Evolutionary conservation across 2,113 vertebrate species (phyloP).

Genomic region (Cariama cristata): DNA sequence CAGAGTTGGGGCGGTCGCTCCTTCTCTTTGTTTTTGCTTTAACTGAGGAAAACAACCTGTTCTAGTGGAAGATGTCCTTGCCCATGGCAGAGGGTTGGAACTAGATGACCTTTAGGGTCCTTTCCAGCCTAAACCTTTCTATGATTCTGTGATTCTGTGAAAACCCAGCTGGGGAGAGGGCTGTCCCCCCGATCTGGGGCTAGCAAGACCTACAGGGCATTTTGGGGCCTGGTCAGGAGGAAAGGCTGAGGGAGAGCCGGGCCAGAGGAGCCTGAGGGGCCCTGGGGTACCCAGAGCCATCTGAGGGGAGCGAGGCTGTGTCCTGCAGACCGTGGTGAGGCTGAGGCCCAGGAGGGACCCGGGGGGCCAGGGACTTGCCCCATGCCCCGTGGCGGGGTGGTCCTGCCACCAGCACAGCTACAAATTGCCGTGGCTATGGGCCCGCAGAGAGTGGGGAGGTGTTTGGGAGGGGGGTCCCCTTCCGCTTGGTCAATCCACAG

Average conservation of each 20-base stretch:
- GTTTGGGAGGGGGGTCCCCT: not conserved
- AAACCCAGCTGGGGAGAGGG: not conserved
- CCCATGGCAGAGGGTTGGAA: too few relatives aligned
- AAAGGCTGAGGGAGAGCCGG: fast-evolving
- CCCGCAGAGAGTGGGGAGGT: not conserved
- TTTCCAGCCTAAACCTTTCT: too few relatives aligned
- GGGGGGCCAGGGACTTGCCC: fast-evolving
- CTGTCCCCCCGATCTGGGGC: not conserved
- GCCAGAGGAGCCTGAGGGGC: not conserved
- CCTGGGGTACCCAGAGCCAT: not conserved
- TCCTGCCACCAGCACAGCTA: conserved; percentile 38
- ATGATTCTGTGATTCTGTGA: too few relatives aligned
- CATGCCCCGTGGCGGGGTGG: not conserved
- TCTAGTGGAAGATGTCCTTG: too few relatives aligned
- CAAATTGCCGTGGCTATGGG: conserved; percentile 61
- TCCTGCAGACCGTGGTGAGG: fast-evolving
- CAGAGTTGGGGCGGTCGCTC: fast-evolving
- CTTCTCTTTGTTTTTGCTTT: not conserved
- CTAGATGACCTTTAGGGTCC: too few relatives aligned
- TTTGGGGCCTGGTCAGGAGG: not conserved
- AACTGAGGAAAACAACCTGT: not conserved
- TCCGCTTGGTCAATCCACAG: not conserved
- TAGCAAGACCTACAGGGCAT: too few relatives aligned
- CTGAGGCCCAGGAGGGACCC: fast-evolving
- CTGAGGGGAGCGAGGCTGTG: fast-evolving